Evolutionary conservation across 1,140 invertebrate species (phyloP), one percentile per base, ranked within the genome.

Genomic region (Caenorhabditis brenneri): DNA sequence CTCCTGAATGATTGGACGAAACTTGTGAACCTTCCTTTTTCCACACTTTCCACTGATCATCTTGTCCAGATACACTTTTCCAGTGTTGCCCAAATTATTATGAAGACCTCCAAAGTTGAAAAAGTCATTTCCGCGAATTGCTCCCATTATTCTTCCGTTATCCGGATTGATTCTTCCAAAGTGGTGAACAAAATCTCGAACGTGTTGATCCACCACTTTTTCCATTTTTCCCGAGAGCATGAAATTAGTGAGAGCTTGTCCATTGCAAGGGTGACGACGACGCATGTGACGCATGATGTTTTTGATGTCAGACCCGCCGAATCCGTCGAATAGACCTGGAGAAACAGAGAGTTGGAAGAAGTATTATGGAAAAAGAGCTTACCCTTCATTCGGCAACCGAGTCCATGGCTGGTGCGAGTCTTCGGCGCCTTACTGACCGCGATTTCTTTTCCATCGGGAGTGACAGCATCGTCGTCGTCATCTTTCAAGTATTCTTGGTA

Each of bases 161-260:
- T 86, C 85, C 4, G 89, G 89, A 82, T 90, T 87, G 12, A 90
- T 88, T 5, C 89, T 88, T 2, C 91, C 85, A 79, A 91, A 90
- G 27, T 87, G 85, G 74, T 90, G 89, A 39, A 89, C 90, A 39
- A 89, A 90, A 36, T 89, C 86, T 24, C 90, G 88, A 24, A 90
- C 90, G 22, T 91, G 79, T 39, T 88, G 86, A 39, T 89, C 89
- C n/a, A 90, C 88, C 29, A 89, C 78, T 24, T 90, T 87, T 58
- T 86, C 87, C 19, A 90, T 85, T 10, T 89, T 88, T 51, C 89
- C 89, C 27, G 65, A 74, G 0, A 74, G n/a, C 65, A 74, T 74
- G 22, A 74, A 74, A n/a, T 74, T 74, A 2, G 65, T 42, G 5
- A 74, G 65, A 0, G 65, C 65, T n/a, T 74, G 36, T 0, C 65